These are phyloP conservation scores for Pleuronectes platessa DNA, from an alignment of 2,113 vertebrate genomes.

Conservation along the genomic window DNA sequence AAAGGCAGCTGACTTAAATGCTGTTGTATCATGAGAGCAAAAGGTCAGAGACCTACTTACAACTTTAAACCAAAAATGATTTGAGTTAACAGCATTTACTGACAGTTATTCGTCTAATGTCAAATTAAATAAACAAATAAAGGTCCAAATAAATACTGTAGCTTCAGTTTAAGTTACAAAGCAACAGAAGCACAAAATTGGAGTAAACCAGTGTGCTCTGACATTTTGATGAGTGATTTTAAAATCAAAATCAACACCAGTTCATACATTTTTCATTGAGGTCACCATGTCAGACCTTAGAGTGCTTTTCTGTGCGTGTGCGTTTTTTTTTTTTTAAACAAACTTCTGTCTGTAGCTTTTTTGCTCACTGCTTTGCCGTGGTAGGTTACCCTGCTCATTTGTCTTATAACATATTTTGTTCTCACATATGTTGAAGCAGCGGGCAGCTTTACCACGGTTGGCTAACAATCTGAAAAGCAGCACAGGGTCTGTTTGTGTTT, in stretches of 20 bases:
- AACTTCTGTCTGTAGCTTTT: not conserved
- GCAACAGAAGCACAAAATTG: not conserved
- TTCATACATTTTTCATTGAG: not conserved
- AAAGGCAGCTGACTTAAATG: not conserved
- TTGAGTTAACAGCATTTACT: too few relatives aligned
- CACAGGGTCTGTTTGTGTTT: too few relatives aligned
- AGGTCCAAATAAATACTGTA: not conserved
- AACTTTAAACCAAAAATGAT: too few relatives aligned
- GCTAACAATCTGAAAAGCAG: too few relatives aligned
- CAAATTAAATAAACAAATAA: not conserved
- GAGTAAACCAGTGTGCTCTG: not conserved
- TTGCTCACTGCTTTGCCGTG: not conserved
- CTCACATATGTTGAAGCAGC: too few relatives aligned
- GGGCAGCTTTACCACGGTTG: too few relatives aligned
- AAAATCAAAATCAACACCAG: not conserved
- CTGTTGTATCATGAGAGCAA: too few relatives aligned
- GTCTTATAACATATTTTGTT: not conserved
- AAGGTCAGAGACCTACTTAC: too few relatives aligned
- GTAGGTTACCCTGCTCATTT: not conserved
- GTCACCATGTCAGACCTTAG: not conserved
- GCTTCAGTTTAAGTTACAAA: not conserved
- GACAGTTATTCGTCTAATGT: too few relatives aligned
- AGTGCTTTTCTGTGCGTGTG: not conserved
- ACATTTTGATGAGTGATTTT: not conserved
- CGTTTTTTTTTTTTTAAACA: not conserved